A percentile compares a stretch with the other conserved stretches of the same genome.
phyloP scores from a whole-genome alignment of 1,140 invertebrate genomes.

The Platyura marginata region DNA sequence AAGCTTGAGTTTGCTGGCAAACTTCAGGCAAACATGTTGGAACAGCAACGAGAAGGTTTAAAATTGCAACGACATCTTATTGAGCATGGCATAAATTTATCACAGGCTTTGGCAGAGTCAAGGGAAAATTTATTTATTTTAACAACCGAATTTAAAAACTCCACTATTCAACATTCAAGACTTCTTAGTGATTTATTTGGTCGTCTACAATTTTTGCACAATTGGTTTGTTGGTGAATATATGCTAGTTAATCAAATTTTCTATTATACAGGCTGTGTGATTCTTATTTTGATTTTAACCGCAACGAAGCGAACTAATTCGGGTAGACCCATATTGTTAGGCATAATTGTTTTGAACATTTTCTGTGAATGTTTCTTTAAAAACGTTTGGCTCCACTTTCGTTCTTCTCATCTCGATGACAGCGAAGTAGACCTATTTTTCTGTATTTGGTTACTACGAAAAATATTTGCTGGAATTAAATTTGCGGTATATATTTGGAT shows the following conservation, averaged over 20 bases:
- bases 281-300: background rate
- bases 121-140: background rate
- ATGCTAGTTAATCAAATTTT: background rate
- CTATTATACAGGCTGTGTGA: background rate
- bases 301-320: background rate
- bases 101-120: slow-evolving; percentile 21
- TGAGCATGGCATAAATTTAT: slow-evolving; percentile 26
- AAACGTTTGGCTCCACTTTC: background rate
- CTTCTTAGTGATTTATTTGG: background rate
- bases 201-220: background rate
- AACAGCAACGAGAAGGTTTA: slow-evolving; percentile 33
- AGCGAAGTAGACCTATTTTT: background rate
- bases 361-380: background rate
- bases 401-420: background rate
- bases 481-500: background rate
- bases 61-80: slow-evolving; percentile 33
- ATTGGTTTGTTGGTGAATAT: background rate
- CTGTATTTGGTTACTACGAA: background rate
- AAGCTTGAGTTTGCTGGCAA: slow-evolving; percentile 14
- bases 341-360: background rate
- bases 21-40: slow-evolving; percentile 26
- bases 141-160: background rate
- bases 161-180: background rate
- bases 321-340: background rate
- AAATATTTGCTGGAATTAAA: background rate